Evolutionary conservation across 2,797 vertebrate genomes (phyloP).

Genomic region (Iguana delicatissima): DNA sequence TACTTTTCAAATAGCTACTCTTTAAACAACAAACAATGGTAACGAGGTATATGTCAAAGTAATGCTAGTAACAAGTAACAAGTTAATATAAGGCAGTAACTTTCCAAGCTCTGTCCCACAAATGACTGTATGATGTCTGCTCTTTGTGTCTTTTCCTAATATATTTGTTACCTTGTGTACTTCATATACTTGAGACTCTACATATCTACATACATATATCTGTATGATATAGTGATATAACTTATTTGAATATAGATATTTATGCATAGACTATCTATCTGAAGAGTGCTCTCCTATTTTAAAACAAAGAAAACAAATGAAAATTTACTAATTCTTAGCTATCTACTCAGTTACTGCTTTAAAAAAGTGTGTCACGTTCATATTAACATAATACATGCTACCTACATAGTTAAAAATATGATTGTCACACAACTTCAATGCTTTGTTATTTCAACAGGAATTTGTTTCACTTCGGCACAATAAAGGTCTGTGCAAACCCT

Average conservation of each 20-base stretch:
- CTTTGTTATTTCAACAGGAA: background rate
- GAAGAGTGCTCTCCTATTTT: background rate
- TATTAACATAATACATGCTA: background rate
- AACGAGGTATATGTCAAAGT: background rate
- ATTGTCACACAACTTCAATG: background rate
- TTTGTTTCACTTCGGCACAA: conserved; percentile 53
- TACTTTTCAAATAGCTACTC: background rate
- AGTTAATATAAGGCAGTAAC: background rate
- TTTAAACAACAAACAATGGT: background rate
- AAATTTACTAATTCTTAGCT: background rate
- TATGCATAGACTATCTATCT: background rate
- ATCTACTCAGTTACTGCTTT: background rate
- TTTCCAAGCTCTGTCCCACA: background rate
- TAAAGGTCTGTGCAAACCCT: conserved; percentile 50
- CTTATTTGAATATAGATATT: background rate
- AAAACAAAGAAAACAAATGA: background rate
- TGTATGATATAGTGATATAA: background rate
- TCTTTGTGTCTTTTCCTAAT: background rate
- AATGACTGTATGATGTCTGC: background rate
- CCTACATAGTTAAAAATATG: background rate
- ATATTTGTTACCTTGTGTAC: background rate
- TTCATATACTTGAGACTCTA: background rate
- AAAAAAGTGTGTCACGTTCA: background rate
- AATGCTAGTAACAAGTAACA: background rate
- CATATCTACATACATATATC: background rate